A percentile compares a stretch with the other conserved stretches of the same genome.
Conservation (phyloP, 2,113 vertebrate species). For the Lepus americanus region DNA sequence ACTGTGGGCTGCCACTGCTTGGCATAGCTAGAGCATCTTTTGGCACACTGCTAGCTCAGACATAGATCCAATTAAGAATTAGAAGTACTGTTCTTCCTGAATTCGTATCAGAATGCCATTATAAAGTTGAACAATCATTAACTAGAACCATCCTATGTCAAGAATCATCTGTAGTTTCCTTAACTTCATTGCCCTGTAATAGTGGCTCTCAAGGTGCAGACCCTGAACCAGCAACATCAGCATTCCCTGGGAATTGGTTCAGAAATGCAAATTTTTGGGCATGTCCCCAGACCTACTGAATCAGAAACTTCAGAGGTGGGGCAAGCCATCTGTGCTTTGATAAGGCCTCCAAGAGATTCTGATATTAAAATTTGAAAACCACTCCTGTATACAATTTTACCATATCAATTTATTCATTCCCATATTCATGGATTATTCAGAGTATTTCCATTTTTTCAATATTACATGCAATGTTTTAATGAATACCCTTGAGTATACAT, state of each 20-base stretch:
- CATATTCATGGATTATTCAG: background rate
- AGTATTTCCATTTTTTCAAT: background rate
- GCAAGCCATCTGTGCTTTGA: background rate
- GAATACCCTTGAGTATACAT: background rate
- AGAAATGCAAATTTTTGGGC: background rate
- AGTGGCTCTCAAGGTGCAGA: background rate
- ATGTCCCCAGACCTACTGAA: background rate
- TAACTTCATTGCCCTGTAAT: background rate
- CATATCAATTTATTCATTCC: background rate
- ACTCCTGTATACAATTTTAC: background rate
- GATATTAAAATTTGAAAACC: background rate
- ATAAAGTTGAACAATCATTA: too few relatives aligned
- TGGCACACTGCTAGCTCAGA: too few relatives aligned
- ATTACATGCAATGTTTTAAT: background rate
- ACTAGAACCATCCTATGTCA: background rate
- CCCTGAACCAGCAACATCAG: background rate
- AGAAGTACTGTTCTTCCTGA: too few relatives aligned
- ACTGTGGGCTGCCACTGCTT: too few relatives aligned
- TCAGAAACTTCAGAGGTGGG: background rate
- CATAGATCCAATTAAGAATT: too few relatives aligned
- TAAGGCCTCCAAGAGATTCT: background rate
- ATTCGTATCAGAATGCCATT: too few relatives aligned
- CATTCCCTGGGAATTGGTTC: background rate
- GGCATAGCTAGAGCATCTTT: too few relatives aligned
- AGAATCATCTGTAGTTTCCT: background rate